Base-by-base conservation (phyloP, 1,140 invertebrate genomes). In the Batillaria attramentaria region DNA sequence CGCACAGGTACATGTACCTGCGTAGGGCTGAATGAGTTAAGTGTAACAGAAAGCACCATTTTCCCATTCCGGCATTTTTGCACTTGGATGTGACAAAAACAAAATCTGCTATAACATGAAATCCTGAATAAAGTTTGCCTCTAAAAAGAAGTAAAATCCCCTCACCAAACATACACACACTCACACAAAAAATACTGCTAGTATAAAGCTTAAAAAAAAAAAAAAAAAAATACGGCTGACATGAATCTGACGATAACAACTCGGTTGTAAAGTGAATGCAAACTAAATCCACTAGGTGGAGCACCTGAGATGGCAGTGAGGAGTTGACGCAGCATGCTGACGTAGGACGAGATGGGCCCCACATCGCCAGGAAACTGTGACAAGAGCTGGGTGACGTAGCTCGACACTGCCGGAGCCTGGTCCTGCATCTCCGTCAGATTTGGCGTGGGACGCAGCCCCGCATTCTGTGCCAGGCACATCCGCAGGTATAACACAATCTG, bases 401-500 rank as follows among this genome's bases (percentile, higher is more conserved):
- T 72, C 20, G 80, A 79, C 39, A 91, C 83, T 13, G 54, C 37
- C 37, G 90, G 89, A 28, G 88, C 86, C 69, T 90, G 84, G 18
- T 85, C 81, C 69, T 86, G 80, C 79, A 87, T 80, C 31, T 80
- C 76, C 31, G 76, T 68, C 31, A 83, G 74, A 42, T 87, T 81
- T 33, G 82, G 73, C 28, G 84, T 82, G 31, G 85, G 86, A 35
- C 60, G 68, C 10, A 86, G 74, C 0, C 92, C 92, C 35, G 92
- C 89, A 18, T 87, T 87, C 6, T 91, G 84, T 35, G 91, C 86
- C 33, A 97, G 89, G 87, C 95, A 96, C 84, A 96, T 92, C 4
- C 95, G 92, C 74, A 96, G 89, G 89, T 96, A 97, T 3, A 94
- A 91, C 8, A 97, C 89, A 79, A 96, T 94, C 94, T 96, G 86